Base-by-base conservation (phyloP, 2,797 vertebrate genomes). In the Chiloscyllium punctatum region DNA sequence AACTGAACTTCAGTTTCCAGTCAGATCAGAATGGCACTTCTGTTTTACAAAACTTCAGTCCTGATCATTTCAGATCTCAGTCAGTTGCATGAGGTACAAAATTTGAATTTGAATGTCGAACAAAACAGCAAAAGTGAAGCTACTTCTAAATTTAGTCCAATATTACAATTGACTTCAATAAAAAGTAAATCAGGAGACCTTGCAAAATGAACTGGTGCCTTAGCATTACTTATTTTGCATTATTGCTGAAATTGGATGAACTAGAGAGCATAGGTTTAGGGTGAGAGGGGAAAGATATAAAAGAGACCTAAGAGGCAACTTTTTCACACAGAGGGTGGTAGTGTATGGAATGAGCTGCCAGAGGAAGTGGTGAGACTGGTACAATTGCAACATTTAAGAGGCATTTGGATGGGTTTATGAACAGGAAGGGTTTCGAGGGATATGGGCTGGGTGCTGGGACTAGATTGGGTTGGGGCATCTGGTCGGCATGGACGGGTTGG, bases 181-280 rank as follows among this genome's bases (percentile, higher is more conserved):
- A 92, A 92, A 69, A 11, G 7, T 69, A 69, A 48, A 69, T 92
- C 66, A 69, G 25, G n/a, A 42, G 18, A 8, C 62, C 3, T 62
- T 37, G 90, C 42, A 92, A 92, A 69, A 92, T 92, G n/a, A n/a
- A n/a, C 23, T 69, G 66, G 16, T 62, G 88, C 66, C 88, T 92
- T 62, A 4, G 16, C 69, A 62, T 90, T 1, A 27, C 57, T 57
- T 68, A 57, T 68, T 66, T 92, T 92, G n/a, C 68, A 92, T 21
- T 21, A 42, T 23, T 92, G 21, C 62, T 69, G 90, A 92, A 69
- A 69, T 92, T 21, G 57, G 37, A 23, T 92, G 66, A 48, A 48
- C 42, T 48, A 48, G 42, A 48, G 42, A 42, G 42, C 42, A 48
- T 48, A 48, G 42, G 42, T 48, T 48, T 48, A 48, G 42, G 1